These are phyloP conservation scores for Umimayanthus kanabou DNA, from an alignment of 92 coral and sea anemone genomes.

Conservation along the genomic window DNA sequence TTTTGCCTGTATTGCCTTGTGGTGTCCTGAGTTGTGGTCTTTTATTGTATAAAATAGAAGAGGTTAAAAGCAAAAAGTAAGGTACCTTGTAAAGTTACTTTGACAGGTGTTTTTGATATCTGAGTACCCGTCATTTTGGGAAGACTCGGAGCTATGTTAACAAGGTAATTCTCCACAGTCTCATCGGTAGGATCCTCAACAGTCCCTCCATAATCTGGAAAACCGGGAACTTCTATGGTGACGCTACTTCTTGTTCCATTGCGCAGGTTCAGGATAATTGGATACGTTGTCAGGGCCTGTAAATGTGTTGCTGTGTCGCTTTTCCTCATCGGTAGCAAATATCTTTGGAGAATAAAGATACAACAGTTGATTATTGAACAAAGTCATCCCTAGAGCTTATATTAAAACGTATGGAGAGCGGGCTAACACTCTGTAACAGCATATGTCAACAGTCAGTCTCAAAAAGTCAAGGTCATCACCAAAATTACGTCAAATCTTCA, in stretches of 20 bases:
- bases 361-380: too few relatives aligned
- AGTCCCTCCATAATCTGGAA: conserved; percentile 6
- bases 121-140: conserved; percentile 68
- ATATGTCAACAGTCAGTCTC: too few relatives aligned
- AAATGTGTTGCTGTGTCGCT: conserved; percentile 72
- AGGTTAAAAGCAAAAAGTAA: too few relatives aligned
- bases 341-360: conserved; percentile 18
- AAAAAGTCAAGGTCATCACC: too few relatives aligned
- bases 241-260: neutral
- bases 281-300: conserved; percentile 73
- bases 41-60: too few relatives aligned
- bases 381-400: too few relatives aligned
- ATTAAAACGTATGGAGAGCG: too few relatives aligned
- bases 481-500: too few relatives aligned
- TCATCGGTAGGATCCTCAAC: conserved; percentile 66
- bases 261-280: conserved; percentile 49
- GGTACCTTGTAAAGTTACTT: conserved; percentile 61
- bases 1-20: too few relatives aligned
- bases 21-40: too few relatives aligned
- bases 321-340: conserved; percentile 82
- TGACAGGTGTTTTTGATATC: conserved; percentile 73
- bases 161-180: conserved; percentile 51
- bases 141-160: conserved; percentile 41
- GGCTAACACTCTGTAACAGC: too few relatives aligned
- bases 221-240: conserved; percentile 5